These are phyloP conservation scores for Lutjanus campechanus DNA, from an alignment of 2,797 vertebrate genomes.

Conservation along the genomic window DNA sequence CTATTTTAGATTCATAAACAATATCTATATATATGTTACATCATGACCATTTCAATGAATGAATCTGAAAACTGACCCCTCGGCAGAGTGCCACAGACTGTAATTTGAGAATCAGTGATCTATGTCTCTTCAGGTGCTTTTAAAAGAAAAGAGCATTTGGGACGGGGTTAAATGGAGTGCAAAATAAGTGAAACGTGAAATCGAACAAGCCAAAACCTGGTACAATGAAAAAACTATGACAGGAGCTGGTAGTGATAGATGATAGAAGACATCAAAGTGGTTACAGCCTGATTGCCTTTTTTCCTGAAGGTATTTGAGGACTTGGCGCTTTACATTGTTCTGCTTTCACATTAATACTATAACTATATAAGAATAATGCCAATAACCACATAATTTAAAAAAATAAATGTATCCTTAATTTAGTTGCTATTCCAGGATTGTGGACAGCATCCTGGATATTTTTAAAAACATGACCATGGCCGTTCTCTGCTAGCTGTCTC, in stretches of 20 bases:
- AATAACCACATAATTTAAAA: neutral
- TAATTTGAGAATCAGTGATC: too few species aligned
- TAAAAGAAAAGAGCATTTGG: neutral
- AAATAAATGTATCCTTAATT: neutral
- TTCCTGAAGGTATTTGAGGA: neutral
- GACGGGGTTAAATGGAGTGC: neutral
- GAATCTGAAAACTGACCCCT: too few species aligned
- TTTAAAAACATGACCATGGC: neutral
- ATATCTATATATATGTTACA: too few species aligned
- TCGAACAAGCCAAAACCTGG: neutral
- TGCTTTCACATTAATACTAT: neutral
- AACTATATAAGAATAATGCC: too few species aligned
- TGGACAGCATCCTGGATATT: neutral
- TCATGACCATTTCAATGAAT: too few species aligned
- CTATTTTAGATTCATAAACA: too few species aligned
- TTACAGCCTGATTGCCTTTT: neutral
- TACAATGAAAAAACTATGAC: neutral
- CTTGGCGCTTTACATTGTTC: neutral
- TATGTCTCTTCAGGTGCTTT: neutral
- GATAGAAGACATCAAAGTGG: neutral
- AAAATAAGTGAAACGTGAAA: conserved; percentile 17
- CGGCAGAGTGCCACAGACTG: too few species aligned
- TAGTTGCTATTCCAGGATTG: neutral
- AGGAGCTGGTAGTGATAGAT: neutral
- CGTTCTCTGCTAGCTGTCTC: conserved; percentile 20